Percentiles rank a stretch among this genome's conserved stretches.
Conservation (phyloP, 2,113 vertebrate species). For the Motacilla tschutschensis region DNA sequence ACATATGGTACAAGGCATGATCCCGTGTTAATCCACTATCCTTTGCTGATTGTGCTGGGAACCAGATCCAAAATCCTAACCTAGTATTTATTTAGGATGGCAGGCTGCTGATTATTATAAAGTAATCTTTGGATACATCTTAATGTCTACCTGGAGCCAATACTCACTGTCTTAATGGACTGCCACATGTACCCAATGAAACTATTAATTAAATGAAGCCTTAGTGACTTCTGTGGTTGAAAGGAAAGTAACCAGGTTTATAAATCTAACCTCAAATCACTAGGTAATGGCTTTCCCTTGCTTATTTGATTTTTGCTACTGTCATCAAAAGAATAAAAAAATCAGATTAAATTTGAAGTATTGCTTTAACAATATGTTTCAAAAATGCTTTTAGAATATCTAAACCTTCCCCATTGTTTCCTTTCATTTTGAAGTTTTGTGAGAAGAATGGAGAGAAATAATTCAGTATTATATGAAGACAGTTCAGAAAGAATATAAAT, state of each 20-base stretch:
- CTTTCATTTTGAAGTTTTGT: background rate
- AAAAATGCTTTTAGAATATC: constrained; percentile 1
- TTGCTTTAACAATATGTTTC: background rate
- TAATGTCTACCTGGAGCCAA: constrained; percentile 23
- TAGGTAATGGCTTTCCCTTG: background rate
- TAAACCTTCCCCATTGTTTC: background rate
- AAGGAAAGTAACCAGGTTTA: constrained; percentile 7
- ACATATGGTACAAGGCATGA: background rate
- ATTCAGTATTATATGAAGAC: background rate
- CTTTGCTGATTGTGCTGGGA: background rate
- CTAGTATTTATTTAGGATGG: constrained; percentile 3
- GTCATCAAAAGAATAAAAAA: constrained; percentile 16
- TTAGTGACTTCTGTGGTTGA: background rate
- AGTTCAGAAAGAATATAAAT: background rate
- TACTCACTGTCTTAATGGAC: constrained; percentile 5
- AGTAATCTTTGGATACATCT: constrained; percentile 20
- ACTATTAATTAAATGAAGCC: constrained; percentile 43
- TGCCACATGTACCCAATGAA: background rate
- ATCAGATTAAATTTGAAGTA: background rate
- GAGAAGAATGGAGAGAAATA: background rate
- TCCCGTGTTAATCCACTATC: background rate
- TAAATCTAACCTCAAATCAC: background rate
- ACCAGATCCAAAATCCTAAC: background rate
- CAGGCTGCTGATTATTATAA: background rate
- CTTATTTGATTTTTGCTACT: background rate